Conservation (phyloP, 1,140 invertebrate species). For the Patella vulgata region DNA sequence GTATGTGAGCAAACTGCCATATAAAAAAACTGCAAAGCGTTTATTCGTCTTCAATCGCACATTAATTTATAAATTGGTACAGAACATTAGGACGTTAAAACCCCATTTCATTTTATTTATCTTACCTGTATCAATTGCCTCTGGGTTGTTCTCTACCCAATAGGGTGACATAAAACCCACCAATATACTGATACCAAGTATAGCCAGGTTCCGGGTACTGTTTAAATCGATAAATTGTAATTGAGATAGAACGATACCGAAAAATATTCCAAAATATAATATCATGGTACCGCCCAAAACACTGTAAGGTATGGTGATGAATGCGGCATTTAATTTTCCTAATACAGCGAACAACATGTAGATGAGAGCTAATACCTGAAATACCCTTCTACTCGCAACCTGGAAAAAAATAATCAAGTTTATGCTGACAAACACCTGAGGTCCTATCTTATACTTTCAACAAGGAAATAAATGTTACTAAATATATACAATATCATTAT, state of each 20-base stretch:
- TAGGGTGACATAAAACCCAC: slow-evolving; percentile 81
- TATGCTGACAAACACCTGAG: no score
- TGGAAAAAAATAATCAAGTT: slow-evolving; percentile 60
- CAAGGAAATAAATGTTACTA: no score
- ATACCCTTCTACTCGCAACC: slow-evolving; percentile 85
- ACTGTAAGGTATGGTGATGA: slow-evolving; percentile 87
- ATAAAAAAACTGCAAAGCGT: no score
- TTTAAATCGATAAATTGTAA: slow-evolving; percentile 64
- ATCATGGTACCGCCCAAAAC: slow-evolving; percentile 87
- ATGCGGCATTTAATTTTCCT: slow-evolving; percentile 81
- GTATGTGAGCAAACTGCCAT: no score
- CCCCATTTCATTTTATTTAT: no score
- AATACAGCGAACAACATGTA: slow-evolving; percentile 76
- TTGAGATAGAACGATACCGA: slow-evolving; percentile 48
- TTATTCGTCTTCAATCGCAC: no score
- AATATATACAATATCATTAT: no score
- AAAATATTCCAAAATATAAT: slow-evolving; percentile 79
- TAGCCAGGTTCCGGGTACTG: slow-evolving; percentile 82
- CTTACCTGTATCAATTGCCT: slow-evolving; percentile 75
- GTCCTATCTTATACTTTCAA: no score
- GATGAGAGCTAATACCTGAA: slow-evolving; percentile 80
- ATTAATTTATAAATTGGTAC: no score
- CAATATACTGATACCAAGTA: slow-evolving; percentile 87
- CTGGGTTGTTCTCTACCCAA: slow-evolving; percentile 73
- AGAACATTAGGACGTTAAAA: no score